A percentile compares a stretch with the other conserved stretches of the same genome.
phyloP scores from a whole-genome alignment of 2,888 invertebrate species.

The Tenodera sinensis region DNA sequence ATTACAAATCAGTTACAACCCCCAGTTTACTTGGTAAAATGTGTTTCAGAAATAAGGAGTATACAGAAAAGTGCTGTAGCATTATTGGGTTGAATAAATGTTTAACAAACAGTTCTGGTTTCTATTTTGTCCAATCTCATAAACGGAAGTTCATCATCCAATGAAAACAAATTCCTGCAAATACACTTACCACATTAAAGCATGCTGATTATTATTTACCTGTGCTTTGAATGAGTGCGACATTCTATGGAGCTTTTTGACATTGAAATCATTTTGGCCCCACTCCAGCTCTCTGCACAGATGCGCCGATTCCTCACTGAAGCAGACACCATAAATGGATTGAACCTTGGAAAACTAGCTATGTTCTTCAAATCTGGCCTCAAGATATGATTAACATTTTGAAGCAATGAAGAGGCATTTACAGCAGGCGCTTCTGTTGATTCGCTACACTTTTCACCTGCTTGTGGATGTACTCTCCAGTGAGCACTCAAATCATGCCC shows the following conservation, averaged over 20 bases:
- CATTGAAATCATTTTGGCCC: constrained; percentile 37
- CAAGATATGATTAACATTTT: constrained; percentile 6
- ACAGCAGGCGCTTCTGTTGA: background rate
- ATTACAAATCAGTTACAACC: too few relatives aligned
- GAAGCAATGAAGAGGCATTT: background rate
- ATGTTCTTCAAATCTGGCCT: too few relatives aligned
- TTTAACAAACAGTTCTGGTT: too few relatives aligned
- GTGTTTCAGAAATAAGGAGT: too few relatives aligned
- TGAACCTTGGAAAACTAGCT: constrained; percentile 43
- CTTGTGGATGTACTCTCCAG: background rate
- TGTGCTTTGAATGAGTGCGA: background rate
- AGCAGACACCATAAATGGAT: constrained; percentile 43
- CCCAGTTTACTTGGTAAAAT: too few relatives aligned
- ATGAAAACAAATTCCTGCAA: too few relatives aligned
- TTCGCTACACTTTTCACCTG: background rate
- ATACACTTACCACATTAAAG: too few relatives aligned
- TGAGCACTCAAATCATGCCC: constrained; percentile 5
- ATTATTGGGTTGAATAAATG: too few relatives aligned
- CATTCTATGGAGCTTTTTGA: constrained; percentile 38
- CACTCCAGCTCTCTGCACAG: constrained; percentile 35
- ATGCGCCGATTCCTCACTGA: constrained; percentile 30
- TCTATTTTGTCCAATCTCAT: too few relatives aligned
- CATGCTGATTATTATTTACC: background rate
- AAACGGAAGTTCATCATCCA: too few relatives aligned
- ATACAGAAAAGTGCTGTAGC: too few relatives aligned